Evolutionary conservation across 2,113 vertebrate species (phyloP).

Genomic region (Macroglossus sobrinus): DNA sequence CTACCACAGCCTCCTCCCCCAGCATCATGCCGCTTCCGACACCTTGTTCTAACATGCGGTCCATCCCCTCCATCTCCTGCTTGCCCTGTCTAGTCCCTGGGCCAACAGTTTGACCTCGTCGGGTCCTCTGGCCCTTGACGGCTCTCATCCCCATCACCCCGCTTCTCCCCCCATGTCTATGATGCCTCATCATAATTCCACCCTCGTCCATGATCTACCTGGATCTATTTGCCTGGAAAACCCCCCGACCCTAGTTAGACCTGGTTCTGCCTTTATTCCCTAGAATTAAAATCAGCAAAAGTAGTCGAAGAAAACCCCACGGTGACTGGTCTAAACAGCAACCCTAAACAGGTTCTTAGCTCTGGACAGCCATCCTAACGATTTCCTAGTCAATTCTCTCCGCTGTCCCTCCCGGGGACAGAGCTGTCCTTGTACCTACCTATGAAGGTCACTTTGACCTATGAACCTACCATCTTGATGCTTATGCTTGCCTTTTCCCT

Average conservation of each 20-base stretch:
- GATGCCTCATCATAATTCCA: rapidly evolving
- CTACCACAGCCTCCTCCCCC: neutral
- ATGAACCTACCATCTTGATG: neutral
- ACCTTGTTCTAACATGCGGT: rapidly evolving
- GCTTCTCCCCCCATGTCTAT: neutral
- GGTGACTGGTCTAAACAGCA: too few species aligned
- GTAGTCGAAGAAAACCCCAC: too few species aligned
- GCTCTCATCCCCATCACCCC: neutral
- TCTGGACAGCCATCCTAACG: too few species aligned
- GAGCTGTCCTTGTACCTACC: too few species aligned
- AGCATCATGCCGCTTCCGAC: neutral
- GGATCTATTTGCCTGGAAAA: too few species aligned
- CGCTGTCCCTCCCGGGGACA: too few species aligned
- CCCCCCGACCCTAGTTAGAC: neutral
- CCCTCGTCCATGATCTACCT: neutral
- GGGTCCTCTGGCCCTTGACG: neutral
- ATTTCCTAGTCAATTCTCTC: too few species aligned
- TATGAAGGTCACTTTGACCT: neutral
- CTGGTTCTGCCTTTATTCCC: neutral
- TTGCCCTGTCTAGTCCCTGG: rapidly evolving
- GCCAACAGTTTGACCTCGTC: neutral
- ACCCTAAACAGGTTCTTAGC: neutral
- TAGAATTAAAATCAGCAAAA: neutral
- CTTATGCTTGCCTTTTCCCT: neutral
- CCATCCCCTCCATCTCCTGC: neutral